These are phyloP conservation scores for Brachionus koreanus DNA, from an alignment of 1,140 invertebrate species.

Conservation along the genomic window DNA sequence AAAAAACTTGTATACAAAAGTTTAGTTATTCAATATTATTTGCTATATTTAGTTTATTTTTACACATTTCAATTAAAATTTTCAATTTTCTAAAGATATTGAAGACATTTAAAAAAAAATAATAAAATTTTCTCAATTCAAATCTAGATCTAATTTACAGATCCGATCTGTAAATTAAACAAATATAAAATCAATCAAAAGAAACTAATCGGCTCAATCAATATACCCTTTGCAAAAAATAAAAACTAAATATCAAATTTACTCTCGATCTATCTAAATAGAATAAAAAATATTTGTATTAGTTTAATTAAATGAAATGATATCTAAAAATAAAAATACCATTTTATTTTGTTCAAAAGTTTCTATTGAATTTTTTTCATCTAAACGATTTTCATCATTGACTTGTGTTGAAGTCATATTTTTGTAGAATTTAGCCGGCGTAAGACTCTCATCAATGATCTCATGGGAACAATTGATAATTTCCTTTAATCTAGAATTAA, in stretches of 20 bases:
- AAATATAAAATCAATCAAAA: background rate
- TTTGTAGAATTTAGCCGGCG: slow-evolving; percentile 16
- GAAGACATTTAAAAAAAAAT: background rate
- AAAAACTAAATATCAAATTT: background rate
- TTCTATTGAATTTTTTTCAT: background rate
- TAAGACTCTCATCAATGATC: background rate
- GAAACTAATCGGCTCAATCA: background rate
- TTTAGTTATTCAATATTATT: too few relatives aligned
- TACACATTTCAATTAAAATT: background rate
- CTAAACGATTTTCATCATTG: background rate
- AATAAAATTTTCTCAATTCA: background rate
- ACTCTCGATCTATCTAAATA: background rate
- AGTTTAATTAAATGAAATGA: background rate
- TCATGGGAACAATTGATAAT: background rate
- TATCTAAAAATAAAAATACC: background rate
- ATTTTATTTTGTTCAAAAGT: background rate
- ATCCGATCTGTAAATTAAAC: too few relatives aligned
- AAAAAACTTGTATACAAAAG: too few relatives aligned
- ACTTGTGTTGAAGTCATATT: background rate
- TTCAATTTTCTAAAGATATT: background rate
- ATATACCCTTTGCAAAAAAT: background rate
- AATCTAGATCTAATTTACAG: background rate
- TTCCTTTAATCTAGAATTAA: background rate
- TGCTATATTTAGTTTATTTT: background rate
- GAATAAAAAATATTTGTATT: background rate